phyloP scores from a whole-genome alignment of 2,113 vertebrate species.

The Lutjanus erythropterus region DNA sequence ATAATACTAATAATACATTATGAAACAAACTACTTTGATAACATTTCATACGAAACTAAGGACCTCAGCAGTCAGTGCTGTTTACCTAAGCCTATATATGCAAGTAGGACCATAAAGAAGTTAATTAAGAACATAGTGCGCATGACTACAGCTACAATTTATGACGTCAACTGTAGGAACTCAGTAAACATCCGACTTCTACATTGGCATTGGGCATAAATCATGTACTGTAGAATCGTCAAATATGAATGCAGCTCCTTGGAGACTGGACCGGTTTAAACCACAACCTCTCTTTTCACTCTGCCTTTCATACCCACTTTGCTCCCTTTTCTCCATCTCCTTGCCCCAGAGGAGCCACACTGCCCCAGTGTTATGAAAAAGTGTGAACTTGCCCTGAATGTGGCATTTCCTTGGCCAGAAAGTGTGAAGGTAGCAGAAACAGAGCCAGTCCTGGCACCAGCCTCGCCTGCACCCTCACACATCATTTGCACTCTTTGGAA shows the following conservation, averaged over 20 bases:
- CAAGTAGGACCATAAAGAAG: background rate
- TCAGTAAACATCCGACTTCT: constrained; percentile 17
- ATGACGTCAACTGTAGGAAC: constrained; percentile 17
- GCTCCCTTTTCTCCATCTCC: constrained; percentile 49
- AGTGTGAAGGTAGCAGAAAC: constrained; percentile 79
- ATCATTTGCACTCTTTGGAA: constrained; percentile 80
- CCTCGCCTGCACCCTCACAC: constrained; percentile 69
- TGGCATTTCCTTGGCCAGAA: constrained; percentile 76
- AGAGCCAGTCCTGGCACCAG: constrained; percentile 67
- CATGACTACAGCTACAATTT: constrained; percentile 2
- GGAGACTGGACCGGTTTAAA: constrained; percentile 44
- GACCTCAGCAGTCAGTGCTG: constrained; percentile 1
- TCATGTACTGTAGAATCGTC: constrained; percentile 42
- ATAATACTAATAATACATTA: no score
- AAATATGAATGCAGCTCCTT: constrained; percentile 36
- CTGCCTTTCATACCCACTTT: constrained; percentile 36
- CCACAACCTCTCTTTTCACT: constrained; percentile 47
- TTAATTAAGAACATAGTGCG: constrained; percentile 3
- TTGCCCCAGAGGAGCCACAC: constrained; percentile 65
- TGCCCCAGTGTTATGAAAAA: constrained; percentile 75
- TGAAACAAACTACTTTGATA: background rate
- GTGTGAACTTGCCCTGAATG: constrained; percentile 73
- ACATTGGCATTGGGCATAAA: constrained; percentile 18
- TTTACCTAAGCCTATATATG: background rate
- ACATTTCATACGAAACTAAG: background rate